A percentile compares a stretch with the other conserved stretches of the same genome.
Evolutionary conservation across 2,888 invertebrate species (phyloP).

Genomic region (Helobdella robusta): DNA sequence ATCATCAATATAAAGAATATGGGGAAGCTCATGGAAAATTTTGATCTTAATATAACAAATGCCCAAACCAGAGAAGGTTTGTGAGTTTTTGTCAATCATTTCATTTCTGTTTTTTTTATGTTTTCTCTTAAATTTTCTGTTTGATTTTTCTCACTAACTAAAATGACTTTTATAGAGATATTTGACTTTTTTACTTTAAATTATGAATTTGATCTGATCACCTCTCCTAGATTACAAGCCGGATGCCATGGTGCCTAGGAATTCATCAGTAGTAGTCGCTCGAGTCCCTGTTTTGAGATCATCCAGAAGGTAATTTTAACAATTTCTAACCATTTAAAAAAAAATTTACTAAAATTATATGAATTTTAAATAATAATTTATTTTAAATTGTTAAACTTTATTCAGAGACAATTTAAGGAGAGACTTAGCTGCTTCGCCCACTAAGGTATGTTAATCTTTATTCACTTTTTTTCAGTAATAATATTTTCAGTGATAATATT

Average conservation of each 20-base stretch:
- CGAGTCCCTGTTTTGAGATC: slow-evolving; percentile 65
- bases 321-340: no score
- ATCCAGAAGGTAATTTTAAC: slow-evolving; percentile 23
- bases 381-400: no score
- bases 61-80: slow-evolving; percentile 93
- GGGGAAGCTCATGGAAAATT: slow-evolving; percentile 82
- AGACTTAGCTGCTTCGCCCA: no score
- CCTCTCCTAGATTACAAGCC: slow-evolving; percentile 73
- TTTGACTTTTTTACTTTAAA: background rate
- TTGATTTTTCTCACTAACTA: slow-evolving; percentile 12
- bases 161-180: slow-evolving; percentile 4
- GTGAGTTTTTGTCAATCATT: no score
- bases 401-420: no score
- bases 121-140: no score
- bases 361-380: no score
- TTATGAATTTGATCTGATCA: background rate
- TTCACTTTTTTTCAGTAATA: no score
- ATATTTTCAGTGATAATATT: no score
- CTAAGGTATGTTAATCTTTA: no score
- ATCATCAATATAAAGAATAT: slow-evolving; percentile 90
- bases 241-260: slow-evolving; percentile 87
- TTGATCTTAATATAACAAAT: slow-evolving; percentile 90
- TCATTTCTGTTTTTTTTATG: no score
- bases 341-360: no score
- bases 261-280: slow-evolving; percentile 87